Evolutionary conservation across 2,888 invertebrate genomes (phyloP).

Genomic region (Caradrina clavipalpis): DNA sequence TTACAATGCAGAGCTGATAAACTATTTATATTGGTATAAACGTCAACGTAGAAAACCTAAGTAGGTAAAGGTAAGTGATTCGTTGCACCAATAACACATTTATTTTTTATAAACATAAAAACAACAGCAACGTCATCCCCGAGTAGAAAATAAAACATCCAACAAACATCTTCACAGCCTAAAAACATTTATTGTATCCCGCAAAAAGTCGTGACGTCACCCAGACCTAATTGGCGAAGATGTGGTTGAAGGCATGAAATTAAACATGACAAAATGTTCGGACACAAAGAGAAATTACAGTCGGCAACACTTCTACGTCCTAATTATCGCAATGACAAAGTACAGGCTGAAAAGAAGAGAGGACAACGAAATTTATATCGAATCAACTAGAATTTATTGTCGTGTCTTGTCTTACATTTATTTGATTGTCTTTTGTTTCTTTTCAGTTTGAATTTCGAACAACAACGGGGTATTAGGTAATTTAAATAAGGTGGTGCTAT

Average conservation of each 20-base stretch:
- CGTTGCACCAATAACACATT: neutral
- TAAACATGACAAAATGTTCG: slow-evolving; percentile 84
- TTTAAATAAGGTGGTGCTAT: neutral
- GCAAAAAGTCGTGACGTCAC: slow-evolving; percentile 41
- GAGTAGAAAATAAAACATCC: neutral
- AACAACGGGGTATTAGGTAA: slow-evolving; percentile 1
- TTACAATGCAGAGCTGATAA: too few species aligned
- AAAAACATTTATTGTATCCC: slow-evolving; percentile 15
- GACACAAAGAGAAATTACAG: slow-evolving; percentile 82
- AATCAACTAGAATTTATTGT: slow-evolving; percentile 64
- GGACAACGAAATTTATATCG: slow-evolving; percentile 71
- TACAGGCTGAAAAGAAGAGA: slow-evolving; percentile 73
- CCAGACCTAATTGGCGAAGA: slow-evolving; percentile 75
- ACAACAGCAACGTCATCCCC: too few species aligned
- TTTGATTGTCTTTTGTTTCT: slow-evolving; percentile 50
- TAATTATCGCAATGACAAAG: slow-evolving; percentile 84
- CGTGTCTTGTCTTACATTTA: slow-evolving; percentile 57
- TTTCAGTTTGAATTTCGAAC: slow-evolving; percentile 21
- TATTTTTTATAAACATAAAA: neutral
- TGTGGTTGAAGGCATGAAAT: slow-evolving; percentile 78
- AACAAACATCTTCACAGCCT: neutral
- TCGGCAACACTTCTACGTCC: slow-evolving; percentile 76
- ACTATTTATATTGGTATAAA: too few species aligned
- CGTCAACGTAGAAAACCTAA: too few species aligned
- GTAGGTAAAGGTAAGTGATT: too few species aligned